Conservation (phyloP, 2,888 invertebrate species). For the Odontocolon sp. region DNA sequence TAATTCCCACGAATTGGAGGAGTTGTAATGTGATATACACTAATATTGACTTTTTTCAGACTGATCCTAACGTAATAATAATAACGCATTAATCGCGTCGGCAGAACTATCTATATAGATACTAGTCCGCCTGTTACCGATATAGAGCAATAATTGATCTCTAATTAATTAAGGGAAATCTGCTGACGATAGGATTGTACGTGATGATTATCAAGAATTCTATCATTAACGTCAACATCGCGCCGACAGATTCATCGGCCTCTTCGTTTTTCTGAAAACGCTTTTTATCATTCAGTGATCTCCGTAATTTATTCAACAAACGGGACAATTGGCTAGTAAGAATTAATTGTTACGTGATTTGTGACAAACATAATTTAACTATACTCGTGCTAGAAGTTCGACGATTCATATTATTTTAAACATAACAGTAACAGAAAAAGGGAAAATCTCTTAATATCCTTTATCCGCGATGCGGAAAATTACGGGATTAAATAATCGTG, state of each 20-base stretch:
- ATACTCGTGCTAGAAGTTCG: background rate
- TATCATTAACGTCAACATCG: constrained; percentile 3
- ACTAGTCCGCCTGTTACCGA: constrained; percentile 58
- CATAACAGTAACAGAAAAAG: constrained; percentile 13
- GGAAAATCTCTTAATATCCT: background rate
- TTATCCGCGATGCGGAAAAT: constrained; percentile 20
- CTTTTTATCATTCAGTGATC: background rate
- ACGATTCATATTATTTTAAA: background rate
- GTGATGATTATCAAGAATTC: constrained; percentile 19
- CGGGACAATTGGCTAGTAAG: no score
- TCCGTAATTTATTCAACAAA: no score
- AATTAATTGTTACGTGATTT: background rate
- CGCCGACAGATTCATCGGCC: background rate
- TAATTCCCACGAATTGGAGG: constrained; percentile 25
- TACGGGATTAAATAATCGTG: constrained; percentile 5
- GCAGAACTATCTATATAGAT: constrained; percentile 43
- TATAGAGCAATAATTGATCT: constrained; percentile 56
- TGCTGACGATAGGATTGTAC: constrained; percentile 26
- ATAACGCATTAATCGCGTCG: constrained; percentile 35
- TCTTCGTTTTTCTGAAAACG: background rate
- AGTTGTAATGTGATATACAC: constrained; percentile 55
- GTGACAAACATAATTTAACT: background rate
- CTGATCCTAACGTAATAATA: constrained; percentile 49
- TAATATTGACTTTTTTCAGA: constrained; percentile 53
- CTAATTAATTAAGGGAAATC: constrained; percentile 14